phyloP scores from a whole-genome alignment of 2,888 invertebrate genomes.

The Acrobasis suavella region DNA sequence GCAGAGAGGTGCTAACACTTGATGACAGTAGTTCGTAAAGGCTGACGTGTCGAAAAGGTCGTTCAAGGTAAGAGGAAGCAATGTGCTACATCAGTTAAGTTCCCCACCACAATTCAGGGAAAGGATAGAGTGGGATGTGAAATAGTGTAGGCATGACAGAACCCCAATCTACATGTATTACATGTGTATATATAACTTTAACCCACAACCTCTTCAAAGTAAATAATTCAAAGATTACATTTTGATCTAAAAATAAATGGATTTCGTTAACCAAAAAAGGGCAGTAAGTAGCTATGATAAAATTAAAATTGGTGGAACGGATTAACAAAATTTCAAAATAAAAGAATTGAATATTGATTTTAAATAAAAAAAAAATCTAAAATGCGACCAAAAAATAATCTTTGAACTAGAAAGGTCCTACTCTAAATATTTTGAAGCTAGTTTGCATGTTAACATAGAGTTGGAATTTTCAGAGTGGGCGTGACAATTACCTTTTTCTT shows the following conservation, averaged over 20 bases:
- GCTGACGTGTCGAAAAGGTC: neutral
- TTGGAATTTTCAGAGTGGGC: constrained; percentile 1
- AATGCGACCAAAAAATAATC: constrained; percentile 29
- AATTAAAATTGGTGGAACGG: constrained; percentile 1
- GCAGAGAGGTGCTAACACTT: constrained; percentile 3
- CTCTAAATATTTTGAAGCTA: constrained; percentile 31
- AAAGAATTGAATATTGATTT: neutral
- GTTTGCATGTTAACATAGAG: constrained; percentile 30
- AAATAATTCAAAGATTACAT: constrained; percentile 55
- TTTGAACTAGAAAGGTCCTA: constrained; percentile 31
- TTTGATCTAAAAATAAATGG: constrained; percentile 35
- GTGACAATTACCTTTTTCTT: constrained; percentile 71
- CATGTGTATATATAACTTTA: constrained; percentile 32
- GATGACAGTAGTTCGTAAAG: neutral
- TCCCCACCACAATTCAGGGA: constrained; percentile 14
- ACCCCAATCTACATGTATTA: constrained; percentile 42
- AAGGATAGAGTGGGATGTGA: constrained; percentile 29
- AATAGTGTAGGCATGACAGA: constrained; percentile 32
- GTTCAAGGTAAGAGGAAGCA: constrained; percentile 43
- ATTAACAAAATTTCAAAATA: neutral
- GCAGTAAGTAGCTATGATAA: neutral
- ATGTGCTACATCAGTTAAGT: constrained; percentile 42
- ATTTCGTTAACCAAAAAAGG: constrained; percentile 11
- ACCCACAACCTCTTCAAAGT: constrained; percentile 42
- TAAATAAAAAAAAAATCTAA: neutral